Percentiles rank a stretch among this genome's conserved stretches.
Evolutionary conservation across 2,797 vertebrate species (phyloP).

Genomic region (Phrynocephalus guinanensis): DNA sequence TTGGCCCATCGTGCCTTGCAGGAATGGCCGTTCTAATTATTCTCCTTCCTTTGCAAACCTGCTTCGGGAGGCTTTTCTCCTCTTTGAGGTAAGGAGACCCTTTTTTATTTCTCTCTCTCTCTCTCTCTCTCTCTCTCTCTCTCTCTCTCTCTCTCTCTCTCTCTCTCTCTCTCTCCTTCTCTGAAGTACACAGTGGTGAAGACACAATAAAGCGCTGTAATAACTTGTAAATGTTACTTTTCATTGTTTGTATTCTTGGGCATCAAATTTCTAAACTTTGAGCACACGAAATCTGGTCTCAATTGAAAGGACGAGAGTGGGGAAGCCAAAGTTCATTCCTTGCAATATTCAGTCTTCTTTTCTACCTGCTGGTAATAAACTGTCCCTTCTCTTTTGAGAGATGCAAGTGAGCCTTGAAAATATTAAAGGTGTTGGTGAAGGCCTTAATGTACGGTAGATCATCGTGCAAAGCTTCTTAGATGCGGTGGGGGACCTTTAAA

Average conservation of each 20-base stretch:
- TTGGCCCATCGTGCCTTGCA: slow-evolving; percentile 91
- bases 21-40: slow-evolving; percentile 91
- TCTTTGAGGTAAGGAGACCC: slow-evolving; percentile 84
- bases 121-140: background rate
- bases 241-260: background rate
- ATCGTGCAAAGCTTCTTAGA: background rate
- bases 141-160: background rate
- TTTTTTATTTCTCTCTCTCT: background rate
- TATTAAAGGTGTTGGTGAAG: background rate
- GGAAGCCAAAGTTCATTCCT: background rate
- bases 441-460: background rate
- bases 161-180: too few species aligned
- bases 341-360: background rate
- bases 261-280: background rate
- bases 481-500: background rate
- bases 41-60: slow-evolving; percentile 89
- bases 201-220: background rate
- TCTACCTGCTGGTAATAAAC: too few species aligned
- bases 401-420: background rate
- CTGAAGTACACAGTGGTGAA: too few species aligned
- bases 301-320: background rate
- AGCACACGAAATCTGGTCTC: background rate
- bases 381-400: too few species aligned
- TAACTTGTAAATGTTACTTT: background rate
- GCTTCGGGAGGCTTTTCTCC: slow-evolving; percentile 90